phyloP scores from a whole-genome alignment of 2,888 invertebrate genomes.

The Spilosoma lubricipeda region DNA sequence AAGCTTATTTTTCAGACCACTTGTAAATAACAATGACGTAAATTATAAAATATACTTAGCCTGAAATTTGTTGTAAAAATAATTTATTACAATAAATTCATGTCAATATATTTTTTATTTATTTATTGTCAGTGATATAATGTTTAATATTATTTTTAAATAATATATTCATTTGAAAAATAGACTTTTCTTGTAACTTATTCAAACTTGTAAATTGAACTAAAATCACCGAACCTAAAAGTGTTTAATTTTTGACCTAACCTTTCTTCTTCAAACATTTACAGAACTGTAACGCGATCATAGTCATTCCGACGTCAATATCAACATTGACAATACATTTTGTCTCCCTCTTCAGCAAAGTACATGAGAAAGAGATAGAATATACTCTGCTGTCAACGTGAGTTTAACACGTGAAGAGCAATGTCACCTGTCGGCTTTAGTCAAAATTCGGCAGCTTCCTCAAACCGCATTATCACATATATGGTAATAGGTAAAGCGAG shows the following conservation, averaged over 20 bases:
- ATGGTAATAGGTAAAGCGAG: slow-evolving; percentile 74
- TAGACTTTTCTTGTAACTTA: not conserved
- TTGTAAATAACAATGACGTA: slow-evolving; percentile 42
- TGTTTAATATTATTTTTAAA: not conserved
- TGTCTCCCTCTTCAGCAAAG: slow-evolving; percentile 24
- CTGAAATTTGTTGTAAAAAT: slow-evolving; percentile 41
- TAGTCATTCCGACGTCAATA: slow-evolving; percentile 33
- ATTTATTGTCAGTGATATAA: not conserved
- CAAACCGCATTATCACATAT: slow-evolving; percentile 73
- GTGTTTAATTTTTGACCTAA: slow-evolving; percentile 62
- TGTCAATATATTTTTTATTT: slow-evolving; percentile 31
- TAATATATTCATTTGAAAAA: not conserved
- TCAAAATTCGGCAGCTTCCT: slow-evolving; percentile 76
- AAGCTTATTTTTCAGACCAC: slow-evolving; percentile 29
- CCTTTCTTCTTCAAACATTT: slow-evolving; percentile 63
- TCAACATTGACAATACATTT: slow-evolving; percentile 37
- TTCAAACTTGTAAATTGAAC: not conserved
- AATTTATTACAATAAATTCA: slow-evolving; percentile 29
- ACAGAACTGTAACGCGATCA: slow-evolving; percentile 56
- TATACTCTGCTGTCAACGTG: slow-evolving; percentile 34
- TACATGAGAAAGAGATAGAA: slow-evolving; percentile 28
- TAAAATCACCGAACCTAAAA: slow-evolving; percentile 22
- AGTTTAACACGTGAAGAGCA: slow-evolving; percentile 56
- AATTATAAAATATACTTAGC: slow-evolving; percentile 40
- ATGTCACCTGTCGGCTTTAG: slow-evolving; percentile 71